These are phyloP conservation scores for Bos taurus DNA, from an alignment of 2,113 vertebrate genomes.

Conservation along the genomic window DNA sequence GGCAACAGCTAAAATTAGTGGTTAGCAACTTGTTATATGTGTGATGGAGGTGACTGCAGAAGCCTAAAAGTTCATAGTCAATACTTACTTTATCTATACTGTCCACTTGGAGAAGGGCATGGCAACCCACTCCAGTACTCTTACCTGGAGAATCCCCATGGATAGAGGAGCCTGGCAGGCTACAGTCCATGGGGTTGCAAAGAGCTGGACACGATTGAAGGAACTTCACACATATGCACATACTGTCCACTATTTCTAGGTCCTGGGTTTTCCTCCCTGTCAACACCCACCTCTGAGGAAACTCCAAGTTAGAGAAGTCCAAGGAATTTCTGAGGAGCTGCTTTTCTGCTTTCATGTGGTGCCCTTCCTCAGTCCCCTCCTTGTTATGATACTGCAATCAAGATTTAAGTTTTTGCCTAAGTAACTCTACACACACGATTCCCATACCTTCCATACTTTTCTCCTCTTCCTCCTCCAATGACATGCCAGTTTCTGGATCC, in stretches of 20 bases:
- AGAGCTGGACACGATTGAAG: neutral
- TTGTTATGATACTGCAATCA: neutral
- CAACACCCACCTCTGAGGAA: neutral
- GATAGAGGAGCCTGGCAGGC: neutral
- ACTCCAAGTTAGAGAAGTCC: neutral
- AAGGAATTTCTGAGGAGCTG: neutral
- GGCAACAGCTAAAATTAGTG: neutral
- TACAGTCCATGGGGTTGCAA: neutral
- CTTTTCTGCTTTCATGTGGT: neutral
- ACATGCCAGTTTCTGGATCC: neutral
- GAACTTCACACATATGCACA: neutral
- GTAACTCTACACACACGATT: neutral
- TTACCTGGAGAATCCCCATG: neutral
- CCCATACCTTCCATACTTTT: constrained; percentile 48
- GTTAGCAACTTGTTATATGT: neutral
- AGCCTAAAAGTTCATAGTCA: neutral
- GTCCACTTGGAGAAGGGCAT: neutral
- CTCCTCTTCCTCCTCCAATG: constrained; percentile 33
- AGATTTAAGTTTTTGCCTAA: neutral
- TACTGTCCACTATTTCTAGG: neutral
- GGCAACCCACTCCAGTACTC: neutral
- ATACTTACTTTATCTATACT: neutral
- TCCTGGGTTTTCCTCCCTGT: neutral
- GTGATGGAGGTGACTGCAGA: neutral
- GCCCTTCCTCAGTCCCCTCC: neutral